Evolutionary conservation across 2,797 vertebrate genomes (phyloP).

Genomic region (Etheostoma nigrum): DNA sequence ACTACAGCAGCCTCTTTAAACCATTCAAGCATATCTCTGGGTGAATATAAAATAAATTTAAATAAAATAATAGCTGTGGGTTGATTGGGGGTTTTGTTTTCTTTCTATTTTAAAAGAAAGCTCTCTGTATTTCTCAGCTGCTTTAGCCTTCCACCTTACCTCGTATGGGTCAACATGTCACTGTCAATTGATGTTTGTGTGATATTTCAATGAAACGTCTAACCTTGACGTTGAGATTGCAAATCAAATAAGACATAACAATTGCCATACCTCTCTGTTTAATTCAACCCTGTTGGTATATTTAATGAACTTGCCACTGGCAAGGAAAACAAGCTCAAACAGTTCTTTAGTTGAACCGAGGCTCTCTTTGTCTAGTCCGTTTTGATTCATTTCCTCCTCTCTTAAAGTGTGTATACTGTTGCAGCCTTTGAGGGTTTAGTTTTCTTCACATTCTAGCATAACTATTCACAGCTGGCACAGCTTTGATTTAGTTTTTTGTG

Average conservation of each 20-base stretch:
- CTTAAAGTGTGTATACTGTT: conserved; percentile 11
- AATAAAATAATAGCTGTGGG: conserved; percentile 17
- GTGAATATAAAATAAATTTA: conserved; percentile 27
- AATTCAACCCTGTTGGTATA: conserved; percentile 27
- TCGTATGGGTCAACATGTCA: not conserved
- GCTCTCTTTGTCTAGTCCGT: conserved; percentile 26
- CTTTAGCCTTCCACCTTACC: conserved; percentile 23
- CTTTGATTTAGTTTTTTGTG: conserved; percentile 63
- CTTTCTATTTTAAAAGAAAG: not conserved
- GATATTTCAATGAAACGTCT: conserved; percentile 5
- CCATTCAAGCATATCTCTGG: conserved; percentile 52
- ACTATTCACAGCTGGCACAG: conserved; percentile 40
- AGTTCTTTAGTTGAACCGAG: conserved; percentile 19
- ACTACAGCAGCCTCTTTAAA: conserved; percentile 61
- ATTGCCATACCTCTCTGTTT: not conserved
- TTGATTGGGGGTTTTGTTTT: conserved; percentile 26
- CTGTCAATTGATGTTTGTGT: not conserved
- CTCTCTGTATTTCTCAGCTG: conserved; percentile 11
- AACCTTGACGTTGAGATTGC: conserved; percentile 1
- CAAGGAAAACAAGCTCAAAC: conserved; percentile 27
- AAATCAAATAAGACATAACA: not conserved
- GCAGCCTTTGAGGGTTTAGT: conserved; percentile 39
- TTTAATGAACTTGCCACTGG: conserved; percentile 45
- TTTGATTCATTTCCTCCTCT: conserved; percentile 25
- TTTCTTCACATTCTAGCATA: conserved; percentile 29